Evolutionary conservation across 2,888 invertebrate species (phyloP).

Genomic region (Melolontha melolontha): DNA sequence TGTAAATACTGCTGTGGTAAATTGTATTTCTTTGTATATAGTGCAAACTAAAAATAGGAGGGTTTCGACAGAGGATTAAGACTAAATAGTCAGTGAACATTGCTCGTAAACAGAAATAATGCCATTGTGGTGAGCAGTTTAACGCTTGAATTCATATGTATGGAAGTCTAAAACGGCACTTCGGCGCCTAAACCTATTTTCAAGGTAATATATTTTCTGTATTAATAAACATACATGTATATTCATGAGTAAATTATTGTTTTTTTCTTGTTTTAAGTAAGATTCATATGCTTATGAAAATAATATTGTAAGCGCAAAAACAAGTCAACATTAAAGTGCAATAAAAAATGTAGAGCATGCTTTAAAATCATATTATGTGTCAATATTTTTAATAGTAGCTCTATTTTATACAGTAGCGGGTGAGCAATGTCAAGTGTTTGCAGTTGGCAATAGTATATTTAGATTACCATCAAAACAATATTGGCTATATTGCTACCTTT

Average conservation of each 20-base stretch:
- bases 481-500: too few relatives aligned
- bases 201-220: slow-evolving; percentile 2
- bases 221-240: neutral
- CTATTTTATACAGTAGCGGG: too few relatives aligned
- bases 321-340: too few relatives aligned
- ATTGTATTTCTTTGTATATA: slow-evolving; percentile 24
- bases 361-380: too few relatives aligned
- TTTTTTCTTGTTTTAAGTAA: neutral
- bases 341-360: too few relatives aligned
- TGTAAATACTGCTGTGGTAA: slow-evolving; percentile 1
- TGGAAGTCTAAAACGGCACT: slow-evolving; percentile 39
- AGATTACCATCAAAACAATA: too few relatives aligned
- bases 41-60: slow-evolving; percentile 30
- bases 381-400: too few relatives aligned
- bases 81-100: slow-evolving; percentile 55
- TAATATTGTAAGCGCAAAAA: too few relatives aligned
- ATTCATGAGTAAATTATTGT: neutral
- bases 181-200: slow-evolving; percentile 25
- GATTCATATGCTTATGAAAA: too few relatives aligned
- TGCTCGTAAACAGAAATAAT: slow-evolving; percentile 57
- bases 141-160: slow-evolving; percentile 46
- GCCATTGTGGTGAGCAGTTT: slow-evolving; percentile 46
- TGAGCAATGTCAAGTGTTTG: too few relatives aligned
- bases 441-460: too few relatives aligned
- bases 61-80: slow-evolving; percentile 27